These are phyloP conservation scores for Drosophila stalkeri DNA, from an alignment of 2,888 invertebrate genomes.

Conservation along the genomic window DNA sequence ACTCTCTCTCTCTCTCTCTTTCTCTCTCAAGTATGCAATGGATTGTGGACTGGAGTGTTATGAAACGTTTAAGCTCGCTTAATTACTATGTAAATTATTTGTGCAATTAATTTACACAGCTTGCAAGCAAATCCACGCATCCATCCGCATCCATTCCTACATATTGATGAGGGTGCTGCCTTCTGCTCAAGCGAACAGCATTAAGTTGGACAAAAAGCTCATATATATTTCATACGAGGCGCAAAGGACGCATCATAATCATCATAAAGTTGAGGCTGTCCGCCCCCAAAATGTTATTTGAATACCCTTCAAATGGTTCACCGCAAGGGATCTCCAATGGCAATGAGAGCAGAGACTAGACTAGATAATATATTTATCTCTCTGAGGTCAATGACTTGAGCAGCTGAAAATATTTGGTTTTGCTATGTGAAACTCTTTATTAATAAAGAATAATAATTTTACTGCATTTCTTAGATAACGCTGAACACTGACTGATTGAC, in stretches of 20 bases:
- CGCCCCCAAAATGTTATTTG: conserved; percentile 89
- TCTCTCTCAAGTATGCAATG: conserved; percentile 29
- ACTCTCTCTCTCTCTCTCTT: no score
- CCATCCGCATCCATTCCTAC: conserved; percentile 8
- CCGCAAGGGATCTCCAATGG: neutral
- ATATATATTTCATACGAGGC: conserved; percentile 52
- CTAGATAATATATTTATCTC: neutral
- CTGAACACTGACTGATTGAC: neutral
- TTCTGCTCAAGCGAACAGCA: conserved; percentile 30
- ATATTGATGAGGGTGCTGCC: conserved; percentile 62
- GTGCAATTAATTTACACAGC: conserved; percentile 59
- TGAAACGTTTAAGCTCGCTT: conserved; percentile 38
- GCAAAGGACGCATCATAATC: conserved; percentile 47
- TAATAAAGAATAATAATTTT: neutral
- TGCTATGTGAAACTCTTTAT: no score
- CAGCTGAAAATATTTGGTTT: neutral
- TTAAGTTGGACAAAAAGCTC: conserved; percentile 4
- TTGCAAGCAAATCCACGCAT: conserved; percentile 17
- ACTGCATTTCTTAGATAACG: neutral
- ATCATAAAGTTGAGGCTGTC: conserved; percentile 71
- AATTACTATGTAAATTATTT: conserved; percentile 71
- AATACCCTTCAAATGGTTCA: conserved; percentile 2
- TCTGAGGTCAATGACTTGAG: neutral
- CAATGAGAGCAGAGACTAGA: neutral
- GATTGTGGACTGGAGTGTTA: conserved; percentile 26